These are phyloP conservation scores for Hirundo rustica DNA, from an alignment of 2,797 vertebrate genomes.

Conservation along the genomic window DNA sequence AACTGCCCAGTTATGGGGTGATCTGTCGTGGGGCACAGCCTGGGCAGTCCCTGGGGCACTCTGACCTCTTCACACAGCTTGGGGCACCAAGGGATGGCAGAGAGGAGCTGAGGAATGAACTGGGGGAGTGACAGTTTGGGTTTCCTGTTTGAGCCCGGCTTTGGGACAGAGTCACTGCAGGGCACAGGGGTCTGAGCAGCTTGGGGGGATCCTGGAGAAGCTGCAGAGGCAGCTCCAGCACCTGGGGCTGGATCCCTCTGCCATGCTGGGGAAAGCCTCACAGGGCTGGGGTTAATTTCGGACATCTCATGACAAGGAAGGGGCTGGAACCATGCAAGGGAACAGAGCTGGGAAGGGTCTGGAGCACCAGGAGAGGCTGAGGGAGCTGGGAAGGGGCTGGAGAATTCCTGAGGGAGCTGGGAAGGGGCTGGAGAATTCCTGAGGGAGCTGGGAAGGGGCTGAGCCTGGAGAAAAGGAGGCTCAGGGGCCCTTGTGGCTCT, in stretches of 20 bases:
- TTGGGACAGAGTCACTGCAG: neutral
- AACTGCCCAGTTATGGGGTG: neutral
- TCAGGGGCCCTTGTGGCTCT: neutral
- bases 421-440: neutral
- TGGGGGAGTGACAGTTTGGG: neutral
- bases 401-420: neutral
- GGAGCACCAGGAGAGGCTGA: neutral
- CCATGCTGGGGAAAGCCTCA: neutral
- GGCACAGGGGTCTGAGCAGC: neutral
- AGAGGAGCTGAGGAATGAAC: neutral
- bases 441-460: neutral
- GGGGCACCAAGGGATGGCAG: neutral
- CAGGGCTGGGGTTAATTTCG: neutral
- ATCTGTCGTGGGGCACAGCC: neutral
- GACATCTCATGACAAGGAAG: neutral
- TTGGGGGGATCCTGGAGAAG: neutral
- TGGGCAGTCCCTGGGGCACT: neutral
- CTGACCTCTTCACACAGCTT: neutral
- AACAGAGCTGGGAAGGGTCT: accelerated
- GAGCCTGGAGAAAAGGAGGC: neutral
- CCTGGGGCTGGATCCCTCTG: neutral
- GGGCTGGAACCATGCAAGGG: neutral
- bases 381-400: neutral
- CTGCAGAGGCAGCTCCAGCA: neutral
- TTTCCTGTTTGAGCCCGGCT: neutral